Evolutionary conservation across 2,113 vertebrate genomes (phyloP), one percentile per base, ranked within the genome.

Genomic region (Sisor rabdophorus): DNA sequence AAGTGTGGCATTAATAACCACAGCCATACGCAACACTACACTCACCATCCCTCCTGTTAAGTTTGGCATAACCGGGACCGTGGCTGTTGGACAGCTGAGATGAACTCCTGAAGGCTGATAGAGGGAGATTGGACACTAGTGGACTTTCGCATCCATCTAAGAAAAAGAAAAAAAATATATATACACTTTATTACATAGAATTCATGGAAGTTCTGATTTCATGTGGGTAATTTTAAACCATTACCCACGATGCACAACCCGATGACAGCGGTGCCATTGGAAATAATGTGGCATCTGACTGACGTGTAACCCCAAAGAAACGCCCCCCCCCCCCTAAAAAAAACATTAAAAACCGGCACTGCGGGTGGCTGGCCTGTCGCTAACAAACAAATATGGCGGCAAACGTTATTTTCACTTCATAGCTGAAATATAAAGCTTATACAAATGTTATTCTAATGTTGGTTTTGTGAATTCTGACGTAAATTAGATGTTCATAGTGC

Each of bases 31-130:
- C 22, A 48, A 30, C 13, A 44, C 26, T 59, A 63, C 73, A 72
- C 93, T 94, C 88, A 98, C 96, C 96, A 80, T 95, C 93, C 91
- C 93, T 86, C 19, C 91, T 91, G 91, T 96, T 96, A 84, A 98
- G 93, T 76, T 95, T 96, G 47, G 94, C 95, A 76, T 92, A 94
- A 83, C 91, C 93, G 3, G 93, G 87, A 26, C 91, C 94, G 6
- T 94, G 91, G 50, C 89, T 89, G 80, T 86, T 89, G 52, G 87
- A 91, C 79, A 94, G 77, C 75, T 93, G 91, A 13, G 96, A 96
- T n/a, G 96, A 97, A 87, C 95, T 95, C 80, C 90, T 92, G 89
- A 98, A 95, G 50, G 94, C 93, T 68, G 92, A 84, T 48, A 91
- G 91, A 48, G 88, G 92, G 3, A 97, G 90, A 32, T 86, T 74